Base-by-base conservation (phyloP, 1,140 invertebrate genomes). In the Battus philenor region DNA sequence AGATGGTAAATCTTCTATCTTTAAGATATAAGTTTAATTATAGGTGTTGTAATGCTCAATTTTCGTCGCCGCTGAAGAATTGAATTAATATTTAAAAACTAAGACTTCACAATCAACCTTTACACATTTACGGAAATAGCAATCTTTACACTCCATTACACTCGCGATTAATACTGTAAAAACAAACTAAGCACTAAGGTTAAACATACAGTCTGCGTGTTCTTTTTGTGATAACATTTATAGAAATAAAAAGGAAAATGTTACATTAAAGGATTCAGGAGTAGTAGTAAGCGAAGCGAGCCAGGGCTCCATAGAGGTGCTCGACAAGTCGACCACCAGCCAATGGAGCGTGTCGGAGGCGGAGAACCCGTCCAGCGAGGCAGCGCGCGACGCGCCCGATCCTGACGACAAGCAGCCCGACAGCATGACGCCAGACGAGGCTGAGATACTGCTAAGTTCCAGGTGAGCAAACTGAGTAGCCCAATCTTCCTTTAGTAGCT, bases 351-450 rank as follows among this genome's bases (percentile, higher is more conserved):
- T 85, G 58, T 86, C 83, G 16, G 86, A 87, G 47, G 66, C 59
- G 13, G 81, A 77, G 51, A 68, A 66, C 48, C 80, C 56, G 29
- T 67, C 64, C 4, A 69, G 61, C 34, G 87, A 87, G 47, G 68
- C 61, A 16, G 54, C 54, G 67, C 45, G 50, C 63, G 48, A 34
- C 49, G 51, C 55, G 51, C 22, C 58, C 17, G 64, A 67, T 52
- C 39, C 44, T 20, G 58, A 65, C 39, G 60, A 47, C 52, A 82
- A 81, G 52, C 76, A 80, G 41, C 88, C 90, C 7, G 92, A 93
- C 69, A 90, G 90, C 9, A 94, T 94, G 92, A 94, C 93, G 27
- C 90, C 92, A n/a, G 92, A 92, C 60, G 93, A 95, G 70, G 93
- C 93, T n/a, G 93, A 95, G 67, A 90, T 93, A 83, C 84, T 94